Percentiles rank a stretch among this genome's conserved stretches.
Evolutionary conservation across 2,113 vertebrate species (phyloP).

Genomic region (Porphyrio hochstetteri): DNA sequence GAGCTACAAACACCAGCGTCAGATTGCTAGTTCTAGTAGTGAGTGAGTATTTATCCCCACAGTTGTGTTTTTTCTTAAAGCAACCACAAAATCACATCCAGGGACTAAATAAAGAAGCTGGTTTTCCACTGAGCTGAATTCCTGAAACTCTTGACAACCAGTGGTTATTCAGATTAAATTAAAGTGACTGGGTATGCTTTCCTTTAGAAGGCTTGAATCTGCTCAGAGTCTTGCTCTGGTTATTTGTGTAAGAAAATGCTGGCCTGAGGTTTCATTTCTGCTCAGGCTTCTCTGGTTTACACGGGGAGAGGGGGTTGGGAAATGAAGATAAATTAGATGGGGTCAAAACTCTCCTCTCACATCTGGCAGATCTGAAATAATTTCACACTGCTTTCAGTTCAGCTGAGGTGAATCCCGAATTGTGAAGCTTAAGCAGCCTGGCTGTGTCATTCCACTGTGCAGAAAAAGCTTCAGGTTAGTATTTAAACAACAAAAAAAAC

Average conservation of each 20-base stretch:
- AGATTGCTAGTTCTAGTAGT: background rate
- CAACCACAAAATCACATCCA: background rate
- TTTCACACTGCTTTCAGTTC: background rate
- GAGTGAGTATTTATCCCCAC: background rate
- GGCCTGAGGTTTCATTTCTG: background rate
- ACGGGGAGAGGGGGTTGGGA: background rate
- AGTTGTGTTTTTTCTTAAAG: background rate
- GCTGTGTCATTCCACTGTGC: background rate
- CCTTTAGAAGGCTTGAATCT: background rate
- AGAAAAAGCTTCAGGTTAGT: background rate
- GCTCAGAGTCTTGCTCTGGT: background rate
- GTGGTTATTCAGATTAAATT: background rate
- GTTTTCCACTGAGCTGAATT: background rate
- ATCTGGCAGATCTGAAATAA: background rate
- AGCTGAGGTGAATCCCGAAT: background rate
- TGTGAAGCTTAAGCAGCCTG: background rate
- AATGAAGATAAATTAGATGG: slow-evolving; percentile 1
- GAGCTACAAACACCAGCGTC: background rate
- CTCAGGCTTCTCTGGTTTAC: background rate
- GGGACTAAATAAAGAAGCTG: background rate
- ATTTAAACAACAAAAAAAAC: background rate
- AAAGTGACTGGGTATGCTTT: background rate
- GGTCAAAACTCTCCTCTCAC: background rate
- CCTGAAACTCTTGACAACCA: background rate
- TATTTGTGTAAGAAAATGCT: slow-evolving; percentile 21